Evolutionary conservation across 2,113 vertebrate species (phyloP).

Genomic region (Cisticola juncidis): DNA sequence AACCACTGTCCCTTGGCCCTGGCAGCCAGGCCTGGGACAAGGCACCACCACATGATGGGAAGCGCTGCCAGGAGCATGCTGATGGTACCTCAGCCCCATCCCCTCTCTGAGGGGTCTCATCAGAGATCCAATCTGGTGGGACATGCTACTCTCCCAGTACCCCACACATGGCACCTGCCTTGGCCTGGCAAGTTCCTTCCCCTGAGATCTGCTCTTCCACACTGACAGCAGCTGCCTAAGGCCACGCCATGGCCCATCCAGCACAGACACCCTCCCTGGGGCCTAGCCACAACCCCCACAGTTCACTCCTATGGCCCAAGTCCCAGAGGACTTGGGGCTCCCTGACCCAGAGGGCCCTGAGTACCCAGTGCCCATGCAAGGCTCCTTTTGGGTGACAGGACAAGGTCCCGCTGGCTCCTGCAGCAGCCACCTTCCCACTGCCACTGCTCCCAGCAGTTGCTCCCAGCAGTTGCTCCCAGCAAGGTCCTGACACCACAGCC

Average conservation of each 20-base stretch:
- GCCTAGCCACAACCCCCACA: no score
- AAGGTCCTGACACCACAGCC: not conserved
- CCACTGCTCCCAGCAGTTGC: not conserved
- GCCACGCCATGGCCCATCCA: rapidly evolving
- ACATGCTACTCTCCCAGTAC: rapidly evolving
- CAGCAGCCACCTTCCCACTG: not conserved
- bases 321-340: rapidly evolving
- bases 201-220: not conserved
- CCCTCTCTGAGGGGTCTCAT: rapidly evolving
- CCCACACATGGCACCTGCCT: no score
- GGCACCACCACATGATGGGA: rapidly evolving
- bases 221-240: not conserved
- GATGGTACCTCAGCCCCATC: not conserved
- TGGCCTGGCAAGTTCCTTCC: not conserved
- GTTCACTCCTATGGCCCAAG: rapidly evolving
- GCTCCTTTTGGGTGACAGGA: not conserved
- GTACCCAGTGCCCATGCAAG: rapidly evolving
- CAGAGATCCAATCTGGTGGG: not conserved
- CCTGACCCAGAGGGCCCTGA: not conserved
- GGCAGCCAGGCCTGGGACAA: not conserved
- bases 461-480: rapidly evolving
- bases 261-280: rapidly evolving
- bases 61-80: not conserved
- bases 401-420: rapidly evolving
- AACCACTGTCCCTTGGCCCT: not conserved